Base-by-base conservation (phyloP, 2,113 vertebrate genomes). In the Mesembrinibis cayennensis region DNA sequence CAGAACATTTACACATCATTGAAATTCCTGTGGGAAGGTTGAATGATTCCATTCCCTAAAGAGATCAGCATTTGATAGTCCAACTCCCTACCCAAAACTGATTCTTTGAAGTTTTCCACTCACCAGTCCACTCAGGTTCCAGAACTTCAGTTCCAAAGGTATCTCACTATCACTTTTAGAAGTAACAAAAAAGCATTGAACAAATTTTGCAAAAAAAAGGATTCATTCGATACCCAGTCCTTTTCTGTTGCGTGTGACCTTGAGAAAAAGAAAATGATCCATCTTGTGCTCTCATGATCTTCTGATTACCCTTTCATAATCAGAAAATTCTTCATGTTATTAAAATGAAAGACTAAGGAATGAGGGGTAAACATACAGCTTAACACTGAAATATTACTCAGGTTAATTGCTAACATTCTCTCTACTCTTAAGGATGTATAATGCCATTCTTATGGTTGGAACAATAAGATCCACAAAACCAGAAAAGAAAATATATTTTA, bases 31-130 rank as follows among this genome's bases (percentile, higher is more conserved):
- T 40, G 71, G 72, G 71, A 94, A 83, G 40, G 20, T 13, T 90
- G 82, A 97, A 82, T 77, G 59, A 78, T 83, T 93, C 52, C 25
- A 49, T 93, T 84, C 90, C 71, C 85, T 50, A 55, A 89, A 91
- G 89, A 96, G 62, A 85, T 80, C 36, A 80, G n/a, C n/a, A 53
- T 82, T 73, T 82, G 53, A 72, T 74, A 94, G 62, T 86, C 55
- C 61, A 90, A 55, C 22, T 96, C 74, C 67, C 82, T 47, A 63
- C 50, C 34, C 72, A 77, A 65, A 95, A 77, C 32, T 55, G 50
- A 50, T 73, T 53, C 62, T 86, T 89, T 87, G 42, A 89, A 87
- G 56, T 93, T 94, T 93, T 76, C 32, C 23, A n/a, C 74, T 74
- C 42, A 79, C 34, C 29, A 87, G 59, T 91, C 56, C 56, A 87